Conservation (phyloP, 2,888 invertebrate species). For the Aradus depressus region DNA sequence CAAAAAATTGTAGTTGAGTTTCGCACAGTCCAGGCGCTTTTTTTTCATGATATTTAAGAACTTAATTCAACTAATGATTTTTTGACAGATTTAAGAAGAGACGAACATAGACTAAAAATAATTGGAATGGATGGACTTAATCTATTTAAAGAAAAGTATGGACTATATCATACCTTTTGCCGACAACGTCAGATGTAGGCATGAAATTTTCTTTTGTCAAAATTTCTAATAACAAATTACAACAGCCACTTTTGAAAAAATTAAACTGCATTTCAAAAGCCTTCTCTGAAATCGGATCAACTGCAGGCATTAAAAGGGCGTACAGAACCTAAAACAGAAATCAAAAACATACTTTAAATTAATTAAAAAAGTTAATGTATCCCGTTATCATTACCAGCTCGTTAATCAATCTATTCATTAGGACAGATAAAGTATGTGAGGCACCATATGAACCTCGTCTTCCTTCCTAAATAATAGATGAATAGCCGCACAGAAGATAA, state of each 20-base stretch:
- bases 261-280: slow-evolving; percentile 58
- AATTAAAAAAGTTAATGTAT: too few relatives aligned
- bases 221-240: slow-evolving; percentile 62
- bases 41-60: too few relatives aligned
- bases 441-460: too few relatives aligned
- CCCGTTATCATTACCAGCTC: too few relatives aligned
- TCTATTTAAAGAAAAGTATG: neutral
- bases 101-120: neutral
- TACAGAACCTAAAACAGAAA: slow-evolving; percentile 56
- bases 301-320: slow-evolving; percentile 82
- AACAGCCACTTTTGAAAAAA: slow-evolving; percentile 54
- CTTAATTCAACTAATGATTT: too few relatives aligned
- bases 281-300: slow-evolving; percentile 63
- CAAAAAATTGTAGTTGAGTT: too few relatives aligned
- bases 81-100: too few relatives aligned
- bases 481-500: too few relatives aligned
- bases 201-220: slow-evolving; percentile 75
- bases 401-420: too few relatives aligned
- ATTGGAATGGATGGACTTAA: neutral
- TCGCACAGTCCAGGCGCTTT: too few relatives aligned
- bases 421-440: too few relatives aligned
- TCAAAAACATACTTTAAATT: slow-evolving; percentile 10
- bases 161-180: slow-evolving; percentile 43
- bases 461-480: too few relatives aligned
- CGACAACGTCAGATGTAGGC: slow-evolving; percentile 63